A percentile compares a stretch with the other conserved stretches of the same genome.
Conservation (phyloP, 2,888 invertebrate species). For the Diarsia brunnea region DNA sequence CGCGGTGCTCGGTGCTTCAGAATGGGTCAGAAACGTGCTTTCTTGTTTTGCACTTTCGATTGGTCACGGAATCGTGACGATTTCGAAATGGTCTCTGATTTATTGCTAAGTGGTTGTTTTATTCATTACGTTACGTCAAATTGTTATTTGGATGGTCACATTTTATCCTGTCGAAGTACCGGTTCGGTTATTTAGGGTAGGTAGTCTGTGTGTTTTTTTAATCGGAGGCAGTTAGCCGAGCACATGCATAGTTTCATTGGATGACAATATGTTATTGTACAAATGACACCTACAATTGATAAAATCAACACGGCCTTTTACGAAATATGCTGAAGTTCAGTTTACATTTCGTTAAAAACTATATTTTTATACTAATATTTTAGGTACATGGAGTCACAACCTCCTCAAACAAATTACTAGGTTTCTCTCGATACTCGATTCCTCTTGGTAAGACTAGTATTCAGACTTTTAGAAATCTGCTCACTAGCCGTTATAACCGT, state of each 20-base stretch:
- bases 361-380: too few species aligned
- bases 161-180: background rate
- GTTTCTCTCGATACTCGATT: background rate
- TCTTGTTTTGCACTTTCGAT: constrained; percentile 39
- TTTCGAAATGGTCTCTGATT: constrained; percentile 32
- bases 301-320: background rate
- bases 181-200: background rate
- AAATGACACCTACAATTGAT: background rate
- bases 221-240: background rate
- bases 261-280: background rate
- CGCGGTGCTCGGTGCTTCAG: background rate
- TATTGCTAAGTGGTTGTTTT: constrained; percentile 32
- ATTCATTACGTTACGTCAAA: background rate
- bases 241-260: background rate
- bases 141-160: constrained; percentile 10
- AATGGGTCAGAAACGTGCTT: constrained; percentile 14
- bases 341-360: background rate
- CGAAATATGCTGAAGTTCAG: background rate
- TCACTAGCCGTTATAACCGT: background rate
- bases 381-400: too few species aligned
- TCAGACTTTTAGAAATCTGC: background rate
- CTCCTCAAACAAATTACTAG: too few species aligned
- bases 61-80: constrained; percentile 44
- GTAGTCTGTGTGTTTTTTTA: background rate
- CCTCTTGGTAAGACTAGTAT: background rate